Evolutionary conservation across 2,888 invertebrate genomes (phyloP).

Genomic region (Pogonocherus hispidulus): DNA sequence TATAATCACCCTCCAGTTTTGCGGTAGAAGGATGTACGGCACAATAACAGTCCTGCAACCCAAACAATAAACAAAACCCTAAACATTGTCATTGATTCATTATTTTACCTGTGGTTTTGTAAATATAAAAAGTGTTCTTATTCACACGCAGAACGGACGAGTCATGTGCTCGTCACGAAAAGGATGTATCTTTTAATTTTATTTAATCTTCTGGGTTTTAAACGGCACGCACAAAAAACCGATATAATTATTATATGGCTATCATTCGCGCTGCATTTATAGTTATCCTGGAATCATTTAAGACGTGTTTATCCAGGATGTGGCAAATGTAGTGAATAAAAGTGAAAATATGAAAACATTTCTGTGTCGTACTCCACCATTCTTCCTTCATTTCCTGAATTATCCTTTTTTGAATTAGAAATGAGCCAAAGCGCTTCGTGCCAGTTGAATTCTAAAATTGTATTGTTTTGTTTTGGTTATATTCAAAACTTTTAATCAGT

Average conservation of each 20-base stretch:
- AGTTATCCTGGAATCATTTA: constrained; percentile 37
- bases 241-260: constrained; percentile 31
- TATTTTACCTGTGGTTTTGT: constrained; percentile 47
- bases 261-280: constrained; percentile 33
- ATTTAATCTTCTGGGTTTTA: constrained; percentile 48
- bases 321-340: no score
- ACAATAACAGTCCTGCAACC: constrained; percentile 54
- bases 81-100: constrained; percentile 60
- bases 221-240: constrained; percentile 55
- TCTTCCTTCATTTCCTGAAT: no score
- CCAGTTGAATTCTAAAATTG: no score
- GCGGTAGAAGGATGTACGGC: constrained; percentile 51
- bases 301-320: no score
- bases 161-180: constrained; percentile 46
- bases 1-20: constrained; percentile 58
- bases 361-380: no score
- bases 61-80: constrained; percentile 58
- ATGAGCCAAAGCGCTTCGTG: no score
- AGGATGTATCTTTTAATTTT: constrained; percentile 39
- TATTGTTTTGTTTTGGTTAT: no score
- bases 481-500: no score
- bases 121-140: constrained; percentile 44
- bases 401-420: no score
- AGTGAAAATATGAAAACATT: no score
- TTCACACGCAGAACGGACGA: constrained; percentile 44